phyloP scores from a whole-genome alignment of 2,113 vertebrate genomes.

The Zeus faber region DNA sequence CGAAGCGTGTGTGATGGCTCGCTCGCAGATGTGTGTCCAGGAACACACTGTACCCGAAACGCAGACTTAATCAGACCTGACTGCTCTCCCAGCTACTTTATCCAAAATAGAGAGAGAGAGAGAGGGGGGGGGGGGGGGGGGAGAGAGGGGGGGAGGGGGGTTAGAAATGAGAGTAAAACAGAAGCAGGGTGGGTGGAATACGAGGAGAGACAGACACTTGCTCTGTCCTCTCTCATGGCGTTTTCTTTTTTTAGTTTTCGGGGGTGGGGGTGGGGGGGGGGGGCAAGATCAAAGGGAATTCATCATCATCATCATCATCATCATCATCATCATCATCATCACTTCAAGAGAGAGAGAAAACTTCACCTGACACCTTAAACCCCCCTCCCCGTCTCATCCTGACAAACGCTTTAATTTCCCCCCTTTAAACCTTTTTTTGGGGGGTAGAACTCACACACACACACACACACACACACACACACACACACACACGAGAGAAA shows the following conservation, averaged over 20 bases:
- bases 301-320: no score
- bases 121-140: conserved; percentile 16
- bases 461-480: no score
- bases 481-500: no score
- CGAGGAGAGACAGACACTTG: conserved; percentile 52
- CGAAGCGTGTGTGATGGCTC: conserved; percentile 98
- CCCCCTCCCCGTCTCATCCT: no score
- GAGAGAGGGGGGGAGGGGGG: conserved; percentile 28
- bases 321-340: no score
- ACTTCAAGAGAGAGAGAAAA: no score
- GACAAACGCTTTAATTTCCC: no score
- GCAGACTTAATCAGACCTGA: conserved; percentile 99
- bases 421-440: no score
- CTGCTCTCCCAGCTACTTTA: conserved; percentile 90
- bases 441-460: no score
- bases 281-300: no score
- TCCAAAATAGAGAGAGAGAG: conserved; percentile 74
- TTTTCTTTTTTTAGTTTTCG: conserved; percentile 40
- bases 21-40: conserved; percentile 97
- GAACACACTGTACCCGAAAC: conserved; percentile 99
- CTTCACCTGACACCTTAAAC: no score
- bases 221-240: no score
- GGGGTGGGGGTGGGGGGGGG: conserved; percentile 31
- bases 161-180: conserved; percentile 74
- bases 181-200: conserved; percentile 49